Conservation (phyloP, 1,140 invertebrate genomes). For the Episyrphus balteatus region DNA sequence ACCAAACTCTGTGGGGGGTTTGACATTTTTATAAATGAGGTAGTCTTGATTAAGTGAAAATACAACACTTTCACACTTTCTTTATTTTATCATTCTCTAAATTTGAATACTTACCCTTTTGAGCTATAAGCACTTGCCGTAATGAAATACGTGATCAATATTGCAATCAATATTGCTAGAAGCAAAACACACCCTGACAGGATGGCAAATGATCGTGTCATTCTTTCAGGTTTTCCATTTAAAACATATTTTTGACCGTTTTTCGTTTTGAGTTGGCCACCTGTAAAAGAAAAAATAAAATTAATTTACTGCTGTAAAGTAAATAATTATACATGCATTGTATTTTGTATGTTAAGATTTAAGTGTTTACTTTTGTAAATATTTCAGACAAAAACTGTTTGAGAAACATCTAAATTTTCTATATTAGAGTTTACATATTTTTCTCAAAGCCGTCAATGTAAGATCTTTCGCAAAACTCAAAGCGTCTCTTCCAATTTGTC, state of each 20-base stretch:
- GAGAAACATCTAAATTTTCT: too few species aligned
- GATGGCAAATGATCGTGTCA: conserved; percentile 23
- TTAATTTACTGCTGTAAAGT: too few species aligned
- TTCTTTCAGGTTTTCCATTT: conserved; percentile 29
- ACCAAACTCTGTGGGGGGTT: too few species aligned
- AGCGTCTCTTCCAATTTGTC: too few species aligned
- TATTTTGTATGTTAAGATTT: too few species aligned
- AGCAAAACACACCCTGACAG: conserved; percentile 21
- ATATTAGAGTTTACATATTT: too few species aligned
- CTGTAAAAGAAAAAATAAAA: conserved; percentile 12
- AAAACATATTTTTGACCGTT: conserved; percentile 36
- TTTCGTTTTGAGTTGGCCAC: conserved; percentile 34
- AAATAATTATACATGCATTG: too few species aligned
- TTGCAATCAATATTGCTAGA: conserved; percentile 21
- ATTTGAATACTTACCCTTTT: conserved; percentile 10
- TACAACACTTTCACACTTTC: conserved; percentile 1
- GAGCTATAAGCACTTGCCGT: conserved; percentile 13
- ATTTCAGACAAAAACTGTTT: too few species aligned
- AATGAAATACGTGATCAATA: conserved; percentile 29
- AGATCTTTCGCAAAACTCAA: too few species aligned
- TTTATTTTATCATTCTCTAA: conserved; percentile 2
- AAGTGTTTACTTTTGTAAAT: too few species aligned
- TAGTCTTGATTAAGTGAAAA: conserved; percentile 6
- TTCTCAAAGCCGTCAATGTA: too few species aligned
- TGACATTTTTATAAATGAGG: too few species aligned